These are phyloP conservation scores for Empidonax alnorum DNA, from an alignment of 2,113 vertebrate species.

Conservation along the genomic window DNA sequence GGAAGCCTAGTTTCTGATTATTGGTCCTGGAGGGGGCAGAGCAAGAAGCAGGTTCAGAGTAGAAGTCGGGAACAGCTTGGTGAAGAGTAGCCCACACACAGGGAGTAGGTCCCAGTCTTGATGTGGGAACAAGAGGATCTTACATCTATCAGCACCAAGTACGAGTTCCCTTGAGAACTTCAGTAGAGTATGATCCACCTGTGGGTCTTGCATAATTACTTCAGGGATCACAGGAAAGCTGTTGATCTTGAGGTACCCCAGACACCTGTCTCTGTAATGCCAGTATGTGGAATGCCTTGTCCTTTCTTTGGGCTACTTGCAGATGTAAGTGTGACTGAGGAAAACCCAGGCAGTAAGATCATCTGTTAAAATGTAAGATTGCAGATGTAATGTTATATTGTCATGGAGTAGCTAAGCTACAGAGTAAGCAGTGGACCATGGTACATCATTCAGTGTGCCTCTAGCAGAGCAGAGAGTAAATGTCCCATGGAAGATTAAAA, in stretches of 20 bases:
- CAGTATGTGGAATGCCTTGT: background rate
- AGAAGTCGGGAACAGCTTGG: background rate
- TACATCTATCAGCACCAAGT: background rate
- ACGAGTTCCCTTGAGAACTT: background rate
- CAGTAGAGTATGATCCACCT: background rate
- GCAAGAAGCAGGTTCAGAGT: background rate
- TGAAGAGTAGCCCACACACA: background rate
- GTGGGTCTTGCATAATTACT: background rate
- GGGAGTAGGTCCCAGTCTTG: background rate
- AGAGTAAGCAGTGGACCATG: slow-evolving; percentile 33
- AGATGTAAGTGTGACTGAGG: background rate
- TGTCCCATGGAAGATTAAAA: slow-evolving; percentile 57
- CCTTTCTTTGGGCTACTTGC: background rate
- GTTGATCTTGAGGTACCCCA: background rate
- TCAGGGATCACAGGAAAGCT: background rate
- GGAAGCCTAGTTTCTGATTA: background rate
- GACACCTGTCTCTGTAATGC: background rate
- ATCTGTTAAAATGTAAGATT: background rate
- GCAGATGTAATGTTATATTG: background rate
- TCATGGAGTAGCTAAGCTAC: background rate
- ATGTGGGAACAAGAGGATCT: background rate
- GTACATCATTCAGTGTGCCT: slow-evolving; percentile 23
- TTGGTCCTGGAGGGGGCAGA: background rate
- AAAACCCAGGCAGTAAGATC: background rate
- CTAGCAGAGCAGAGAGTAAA: slow-evolving; percentile 20